Evolutionary conservation across 2,888 invertebrate species (phyloP).

Genomic region (Philhelius pedissequus): DNA sequence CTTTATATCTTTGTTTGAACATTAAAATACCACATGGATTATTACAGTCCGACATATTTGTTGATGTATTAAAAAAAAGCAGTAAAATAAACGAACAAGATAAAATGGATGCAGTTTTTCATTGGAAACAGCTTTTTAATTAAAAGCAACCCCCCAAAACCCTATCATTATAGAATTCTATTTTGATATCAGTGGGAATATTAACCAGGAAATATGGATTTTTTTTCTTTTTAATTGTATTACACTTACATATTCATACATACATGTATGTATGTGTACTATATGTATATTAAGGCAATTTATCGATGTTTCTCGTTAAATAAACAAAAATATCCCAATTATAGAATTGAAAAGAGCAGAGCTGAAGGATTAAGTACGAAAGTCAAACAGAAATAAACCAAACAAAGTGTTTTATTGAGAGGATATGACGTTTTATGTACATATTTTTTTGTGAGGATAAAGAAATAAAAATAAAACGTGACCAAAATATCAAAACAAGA

Average conservation of each 20-base stretch:
- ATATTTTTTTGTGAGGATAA: too few species aligned
- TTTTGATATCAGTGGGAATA: neutral
- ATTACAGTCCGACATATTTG: neutral
- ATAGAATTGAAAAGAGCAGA: neutral
- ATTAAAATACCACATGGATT: neutral
- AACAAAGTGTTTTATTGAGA: neutral
- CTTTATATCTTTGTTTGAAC: neutral
- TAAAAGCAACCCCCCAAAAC: neutral
- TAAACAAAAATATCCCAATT: neutral
- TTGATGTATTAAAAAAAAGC: neutral
- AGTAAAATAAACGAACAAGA: neutral
- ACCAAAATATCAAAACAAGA: too few species aligned
- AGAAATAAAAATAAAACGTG: too few species aligned
- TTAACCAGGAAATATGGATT: neutral
- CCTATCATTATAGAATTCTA: neutral
- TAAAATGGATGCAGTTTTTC: neutral
- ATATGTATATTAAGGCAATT: neutral
- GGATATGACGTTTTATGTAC: too few species aligned
- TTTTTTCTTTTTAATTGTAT: too few species aligned
- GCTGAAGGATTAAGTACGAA: neutral
- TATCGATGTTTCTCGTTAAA: neutral
- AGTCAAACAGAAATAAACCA: neutral
- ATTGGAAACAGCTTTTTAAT: neutral
- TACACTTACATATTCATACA: too few species aligned
- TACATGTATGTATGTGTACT: too few species aligned